Percentiles rank a stretch among this genome's conserved stretches.
Evolutionary conservation across 2,797 vertebrate genomes (phyloP).

Genomic region (Denticeps clupeoides): DNA sequence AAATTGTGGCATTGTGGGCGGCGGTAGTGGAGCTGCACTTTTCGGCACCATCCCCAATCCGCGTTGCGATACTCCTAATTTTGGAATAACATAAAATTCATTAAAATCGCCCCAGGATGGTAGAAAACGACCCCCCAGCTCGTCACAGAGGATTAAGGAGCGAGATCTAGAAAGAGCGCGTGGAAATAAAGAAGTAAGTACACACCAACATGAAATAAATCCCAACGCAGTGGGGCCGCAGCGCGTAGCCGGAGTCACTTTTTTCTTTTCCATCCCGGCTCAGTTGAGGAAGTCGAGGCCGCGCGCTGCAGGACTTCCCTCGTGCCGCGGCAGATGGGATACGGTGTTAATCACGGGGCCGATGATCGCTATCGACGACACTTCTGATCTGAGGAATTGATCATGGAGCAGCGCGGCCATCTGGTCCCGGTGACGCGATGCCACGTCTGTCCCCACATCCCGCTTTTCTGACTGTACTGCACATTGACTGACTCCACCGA

Average conservation of each 20-base stretch:
- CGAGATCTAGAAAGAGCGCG: constrained; percentile 1
- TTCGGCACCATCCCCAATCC: no score
- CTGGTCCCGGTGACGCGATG: constrained; percentile 42
- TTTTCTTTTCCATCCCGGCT: no score
- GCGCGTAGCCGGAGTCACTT: no score
- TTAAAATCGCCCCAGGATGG: no score
- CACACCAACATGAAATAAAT: no score
- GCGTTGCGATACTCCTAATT: no score
- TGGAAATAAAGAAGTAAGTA: no score
- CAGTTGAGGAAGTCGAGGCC: constrained; percentile 47
- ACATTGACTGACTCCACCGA: no score
- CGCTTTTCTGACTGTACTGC: background rate
- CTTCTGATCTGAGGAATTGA: constrained; percentile 47
- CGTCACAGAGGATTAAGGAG: background rate
- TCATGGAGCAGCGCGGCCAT: constrained; percentile 58
- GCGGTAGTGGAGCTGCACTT: no score
- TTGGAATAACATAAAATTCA: no score
- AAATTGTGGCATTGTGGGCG: no score
- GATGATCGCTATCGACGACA: constrained; percentile 52
- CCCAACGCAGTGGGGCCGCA: no score
- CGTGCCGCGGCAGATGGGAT: constrained; percentile 59
- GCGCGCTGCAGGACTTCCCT: constrained; percentile 60
- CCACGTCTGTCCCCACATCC: background rate
- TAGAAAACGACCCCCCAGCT: constrained; percentile 1
- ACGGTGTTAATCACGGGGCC: constrained; percentile 60